Evolutionary conservation across 2,797 vertebrate species (phyloP), one percentile per base, ranked within the genome.

Genomic region (Thalassophryne amazonica): DNA sequence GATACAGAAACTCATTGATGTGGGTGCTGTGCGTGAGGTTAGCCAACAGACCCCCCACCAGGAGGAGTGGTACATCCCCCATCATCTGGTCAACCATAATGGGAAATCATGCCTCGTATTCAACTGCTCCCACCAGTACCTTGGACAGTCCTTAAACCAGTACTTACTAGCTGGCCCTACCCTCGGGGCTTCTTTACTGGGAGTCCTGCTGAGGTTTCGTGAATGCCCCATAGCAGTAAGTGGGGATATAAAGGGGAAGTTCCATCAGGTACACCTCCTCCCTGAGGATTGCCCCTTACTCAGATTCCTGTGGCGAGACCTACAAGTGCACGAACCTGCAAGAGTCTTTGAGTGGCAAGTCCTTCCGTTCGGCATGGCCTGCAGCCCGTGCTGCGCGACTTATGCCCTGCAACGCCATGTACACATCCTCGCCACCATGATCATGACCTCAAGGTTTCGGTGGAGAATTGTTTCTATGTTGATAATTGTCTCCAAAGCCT

Each of bases 41-140:
- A 30, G 6, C 0, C 17, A 10, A 3, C 31, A 25, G 3, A 21
- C 27, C 5, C 4, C 17, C 3, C 1, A 10, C 2, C 14, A 14
- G 1, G 29, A 17, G 3, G 17, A 19, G 6, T 50, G 41, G 47
- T 48, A 33, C 1, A 21, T 60, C 4, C 28, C 6, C 0, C 59
- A 54, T 13, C 29, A 54, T 5, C 31, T 59, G 2, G 38, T 53
- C 2, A 4, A 7, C 2, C 42, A 69, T n/a, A 58, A 62, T 5
- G 27, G 0, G 0, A 69, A 62, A 2, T 2, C 58, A 5, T 5
- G 2, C 5, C 9, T 57, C 0, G 36, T 66, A 16, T 66, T 60
- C 3, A 60, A 37, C 3, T 41, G 51, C 35, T 61, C 11, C 3
- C 40, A 38, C 21, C 32, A 37, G 10, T 39, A 30, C 22, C 28